Base-by-base conservation (phyloP, 1,140 invertebrate species). In the Ganaspis sp. region DNA sequence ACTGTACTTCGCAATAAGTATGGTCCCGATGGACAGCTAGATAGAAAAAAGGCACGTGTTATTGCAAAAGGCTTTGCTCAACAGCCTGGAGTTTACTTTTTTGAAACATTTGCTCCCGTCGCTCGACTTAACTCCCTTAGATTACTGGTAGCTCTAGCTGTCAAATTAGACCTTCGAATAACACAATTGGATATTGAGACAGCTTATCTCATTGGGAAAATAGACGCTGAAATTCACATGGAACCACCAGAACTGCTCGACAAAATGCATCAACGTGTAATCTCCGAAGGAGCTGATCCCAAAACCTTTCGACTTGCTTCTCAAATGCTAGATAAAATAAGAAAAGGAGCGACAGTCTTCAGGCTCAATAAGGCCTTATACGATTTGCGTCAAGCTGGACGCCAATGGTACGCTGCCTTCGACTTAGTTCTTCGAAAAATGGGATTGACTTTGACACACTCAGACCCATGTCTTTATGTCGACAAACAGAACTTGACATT, bases 381-480 rank as follows among this genome's bases (percentile, higher is more conserved):
- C 1, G 9, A 12, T 45, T 45, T 70, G 29, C 29, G 58, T 17
- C 81, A 87, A 73, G 79, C 85, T n/a, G 29, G 77, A 81, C 23
- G 80, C 34, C 26, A 70, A 21, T 88, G 86, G 86, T 75, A 86
- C 54, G 42, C 26, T 3, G 58, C 42, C 15, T 45, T 81, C 1
- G 37, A 81, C 21, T 26, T 69, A 5, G 19, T 15, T 53, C 37
- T 74, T 9, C 29, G 34, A 37, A 19, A 23, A n/a, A 15, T 77
- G 26, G 73, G 69, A 21, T 69, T 75, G 40, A 11, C 4, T 5
- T 54, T 26, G 34, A 70, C 53, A 19, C 5, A 29, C 11, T 12
- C 23, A 21, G 72, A 80, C 29, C 49, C 58, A n/a, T 77, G 79
- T 58, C 9, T 77, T 5, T 80, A 77, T 37, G 26, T 23, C 12